Conservation (phyloP, 2,113 vertebrate species). For the Nipponia nippon region DNA sequence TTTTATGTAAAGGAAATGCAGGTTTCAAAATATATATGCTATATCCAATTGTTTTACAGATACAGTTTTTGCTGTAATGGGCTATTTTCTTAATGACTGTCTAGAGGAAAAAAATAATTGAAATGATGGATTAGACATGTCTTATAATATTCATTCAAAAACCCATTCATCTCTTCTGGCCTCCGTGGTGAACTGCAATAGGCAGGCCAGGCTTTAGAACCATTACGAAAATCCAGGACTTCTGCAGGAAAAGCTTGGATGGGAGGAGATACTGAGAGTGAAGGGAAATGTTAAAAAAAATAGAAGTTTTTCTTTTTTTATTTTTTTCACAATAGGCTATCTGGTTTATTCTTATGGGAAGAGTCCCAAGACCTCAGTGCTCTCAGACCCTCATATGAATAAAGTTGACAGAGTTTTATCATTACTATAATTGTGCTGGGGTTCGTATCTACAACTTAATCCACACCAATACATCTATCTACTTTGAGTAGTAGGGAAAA, state of each 20-base stretch:
- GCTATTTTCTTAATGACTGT: slow-evolving; percentile 41
- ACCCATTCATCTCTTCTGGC: not conserved
- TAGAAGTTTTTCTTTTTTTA: not conserved
- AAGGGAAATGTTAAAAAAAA: not conserved
- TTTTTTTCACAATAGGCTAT: not conserved
- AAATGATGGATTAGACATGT: slow-evolving; percentile 1
- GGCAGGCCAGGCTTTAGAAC: not conserved
- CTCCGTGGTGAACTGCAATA: not conserved
- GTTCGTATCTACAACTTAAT: not conserved
- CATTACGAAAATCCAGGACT: not conserved
- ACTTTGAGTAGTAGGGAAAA: not conserved
- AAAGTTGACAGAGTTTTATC: not conserved
- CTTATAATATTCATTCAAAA: not conserved
- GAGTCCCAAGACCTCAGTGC: not conserved
- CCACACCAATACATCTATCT: not conserved
- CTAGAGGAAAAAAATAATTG: not conserved
- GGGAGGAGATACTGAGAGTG: not conserved
- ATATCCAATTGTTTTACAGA: not conserved
- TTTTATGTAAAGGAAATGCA: not conserved
- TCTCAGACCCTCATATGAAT: not conserved
- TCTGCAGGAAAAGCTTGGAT: not conserved
- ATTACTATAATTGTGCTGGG: not conserved
- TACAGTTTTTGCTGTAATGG: not conserved
- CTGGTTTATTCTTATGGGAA: not conserved
- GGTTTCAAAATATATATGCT: not conserved